A percentile compares a stretch with the other conserved stretches of the same genome.
phyloP scores from a whole-genome alignment of 2,113 vertebrate genomes.

The Ranitomeya variabilis region DNA sequence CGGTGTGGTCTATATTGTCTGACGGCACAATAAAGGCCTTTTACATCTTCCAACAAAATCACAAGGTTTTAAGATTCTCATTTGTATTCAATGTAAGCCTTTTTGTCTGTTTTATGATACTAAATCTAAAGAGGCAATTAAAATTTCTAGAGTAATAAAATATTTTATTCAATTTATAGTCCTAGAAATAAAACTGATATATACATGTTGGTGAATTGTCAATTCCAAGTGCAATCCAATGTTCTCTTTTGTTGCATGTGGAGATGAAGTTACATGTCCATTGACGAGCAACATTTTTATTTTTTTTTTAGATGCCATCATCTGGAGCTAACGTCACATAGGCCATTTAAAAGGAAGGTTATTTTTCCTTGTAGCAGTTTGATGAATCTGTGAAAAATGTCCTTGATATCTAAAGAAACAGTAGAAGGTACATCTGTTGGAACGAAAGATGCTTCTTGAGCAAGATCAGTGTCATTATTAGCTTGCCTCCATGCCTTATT shows the following conservation, averaged over 20 bases:
- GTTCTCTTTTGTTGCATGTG: background rate
- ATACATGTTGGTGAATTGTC: slow-evolving; percentile 7
- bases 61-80: background rate
- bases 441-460: background rate
- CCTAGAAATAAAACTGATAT: background rate
- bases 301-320: background rate
- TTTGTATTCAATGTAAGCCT: background rate
- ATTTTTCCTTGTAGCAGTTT: slow-evolving; percentile 54
- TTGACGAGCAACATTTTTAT: background rate
- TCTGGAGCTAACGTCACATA: slow-evolving; percentile 15
- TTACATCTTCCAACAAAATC: background rate
- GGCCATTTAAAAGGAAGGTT: slow-evolving; percentile 24
- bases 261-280: background rate
- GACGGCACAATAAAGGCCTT: background rate
- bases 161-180: slow-evolving; percentile 10
- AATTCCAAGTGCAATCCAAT: background rate
- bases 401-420: slow-evolving; percentile 34
- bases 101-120: background rate
- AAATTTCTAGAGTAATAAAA: background rate
- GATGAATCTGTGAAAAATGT: slow-evolving; percentile 32
- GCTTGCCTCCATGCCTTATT: slow-evolving; percentile 7
- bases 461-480: slow-evolving; percentile 1
- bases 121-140: background rate
- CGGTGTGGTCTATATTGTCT: no score
- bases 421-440: background rate